phyloP scores from a whole-genome alignment of 2,888 invertebrate species.

The Arenicola marina region DNA sequence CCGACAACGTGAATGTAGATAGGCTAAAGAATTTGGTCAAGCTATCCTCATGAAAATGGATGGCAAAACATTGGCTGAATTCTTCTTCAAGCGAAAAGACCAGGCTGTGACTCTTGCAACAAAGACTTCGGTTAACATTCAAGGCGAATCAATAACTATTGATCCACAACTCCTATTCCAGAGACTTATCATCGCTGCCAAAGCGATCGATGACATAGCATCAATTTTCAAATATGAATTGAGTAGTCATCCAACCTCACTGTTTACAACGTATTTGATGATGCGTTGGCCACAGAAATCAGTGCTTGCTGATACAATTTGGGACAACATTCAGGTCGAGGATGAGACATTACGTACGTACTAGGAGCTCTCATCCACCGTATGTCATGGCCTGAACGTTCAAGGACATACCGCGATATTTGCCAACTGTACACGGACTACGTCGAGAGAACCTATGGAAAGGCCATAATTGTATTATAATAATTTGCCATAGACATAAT shows the following conservation, averaged over 20 bases:
- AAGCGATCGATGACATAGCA: background rate
- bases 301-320: slow-evolving; percentile 2
- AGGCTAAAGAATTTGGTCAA: slow-evolving; percentile 27
- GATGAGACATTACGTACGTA: background rate
- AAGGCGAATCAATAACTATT: slow-evolving; percentile 22
- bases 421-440: background rate
- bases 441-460: background rate
- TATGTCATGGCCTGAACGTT: background rate
- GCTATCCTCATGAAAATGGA: slow-evolving; percentile 28
- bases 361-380: background rate
- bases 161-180: slow-evolving; percentile 39
- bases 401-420: background rate
- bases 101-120: slow-evolving; percentile 24
- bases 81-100: slow-evolving; percentile 25
- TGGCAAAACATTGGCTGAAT: slow-evolving; percentile 18
- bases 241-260: slow-evolving; percentile 19
- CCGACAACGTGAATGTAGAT: slow-evolving; percentile 31
- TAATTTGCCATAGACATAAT: no score
- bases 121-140: slow-evolving; percentile 15
- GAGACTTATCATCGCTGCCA: slow-evolving; percentile 25
- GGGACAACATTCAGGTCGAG: background rate
- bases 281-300: background rate
- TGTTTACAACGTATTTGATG: background rate
- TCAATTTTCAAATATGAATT: slow-evolving; percentile 20
- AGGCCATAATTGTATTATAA: background rate